Conservation (phyloP, 2,888 invertebrate genomes). For the Theristus sp. region DNA sequence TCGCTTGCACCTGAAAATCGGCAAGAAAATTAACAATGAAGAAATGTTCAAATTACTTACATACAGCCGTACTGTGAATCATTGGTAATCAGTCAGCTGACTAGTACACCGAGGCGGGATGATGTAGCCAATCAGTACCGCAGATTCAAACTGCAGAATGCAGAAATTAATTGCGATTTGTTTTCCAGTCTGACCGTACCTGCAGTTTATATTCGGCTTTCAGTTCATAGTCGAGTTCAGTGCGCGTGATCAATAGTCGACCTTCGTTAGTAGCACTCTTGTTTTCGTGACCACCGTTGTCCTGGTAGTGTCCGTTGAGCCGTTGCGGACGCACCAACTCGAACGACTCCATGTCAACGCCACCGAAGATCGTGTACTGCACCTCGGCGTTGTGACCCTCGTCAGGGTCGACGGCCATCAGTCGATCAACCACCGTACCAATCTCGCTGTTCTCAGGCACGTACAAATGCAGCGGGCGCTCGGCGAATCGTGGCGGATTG, state of each 20-base stretch:
- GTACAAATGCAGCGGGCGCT: slow-evolving; percentile 62
- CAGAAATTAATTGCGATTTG: not conserved
- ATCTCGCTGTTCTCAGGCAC: slow-evolving; percentile 81
- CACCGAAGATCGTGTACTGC: slow-evolving; percentile 76
- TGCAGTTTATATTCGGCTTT: slow-evolving; percentile 67
- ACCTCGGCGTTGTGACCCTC: slow-evolving; percentile 73
- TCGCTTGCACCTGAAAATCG: slow-evolving; percentile 46
- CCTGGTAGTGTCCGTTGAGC: not conserved
- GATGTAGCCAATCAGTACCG: too few species aligned
- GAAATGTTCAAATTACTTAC: too few species aligned
- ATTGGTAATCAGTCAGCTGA: not conserved
- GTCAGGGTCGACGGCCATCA: slow-evolving; percentile 71
- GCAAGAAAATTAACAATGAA: not conserved
- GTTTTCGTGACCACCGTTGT: not conserved
- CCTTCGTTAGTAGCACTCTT: slow-evolving; percentile 47
- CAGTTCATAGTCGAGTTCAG: slow-evolving; percentile 80
- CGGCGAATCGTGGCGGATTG: slow-evolving; percentile 44
- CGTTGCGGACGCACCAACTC: slow-evolving; percentile 1
- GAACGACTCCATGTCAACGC: slow-evolving; percentile 43
- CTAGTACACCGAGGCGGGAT: too few species aligned
- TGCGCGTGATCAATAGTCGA: slow-evolving; percentile 61
- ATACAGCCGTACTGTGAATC: too few species aligned
- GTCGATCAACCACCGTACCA: slow-evolving; percentile 71
- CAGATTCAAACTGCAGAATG: too few species aligned
- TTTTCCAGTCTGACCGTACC: not conserved